phyloP scores from a whole-genome alignment of 35 echinoderm and acorn worm species.

The Chiridota heheva region DNA sequence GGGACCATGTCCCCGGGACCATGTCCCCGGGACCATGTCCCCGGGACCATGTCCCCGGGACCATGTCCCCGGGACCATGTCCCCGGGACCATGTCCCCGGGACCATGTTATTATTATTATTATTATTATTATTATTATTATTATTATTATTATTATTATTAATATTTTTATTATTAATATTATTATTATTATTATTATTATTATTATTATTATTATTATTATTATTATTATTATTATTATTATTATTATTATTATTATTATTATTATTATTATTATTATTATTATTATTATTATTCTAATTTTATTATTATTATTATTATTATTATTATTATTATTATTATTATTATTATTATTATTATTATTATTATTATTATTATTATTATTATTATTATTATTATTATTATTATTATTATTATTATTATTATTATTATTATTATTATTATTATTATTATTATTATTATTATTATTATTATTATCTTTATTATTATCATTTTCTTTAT shows the following conservation, averaged over 20 bases:
- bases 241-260: background rate
- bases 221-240: background rate
- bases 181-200: background rate
- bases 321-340: background rate
- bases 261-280: background rate
- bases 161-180: background rate
- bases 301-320: background rate
- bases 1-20: too few relatives aligned
- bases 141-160: background rate
- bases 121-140: background rate
- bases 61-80: too few relatives aligned
- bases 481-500: background rate
- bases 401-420: background rate
- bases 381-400: background rate
- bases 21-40: too few relatives aligned
- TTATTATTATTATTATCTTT: background rate
- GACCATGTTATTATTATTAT: background rate
- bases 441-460: background rate
- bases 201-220: constrained; percentile 2
- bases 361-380: background rate
- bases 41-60: too few relatives aligned
- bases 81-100: too few relatives aligned
- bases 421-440: background rate
- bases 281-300: too few relatives aligned
- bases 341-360: background rate